A percentile compares a stretch with the other conserved stretches of the same genome.
Evolutionary conservation across 2,797 vertebrate genomes (phyloP).

Genomic region (Enteromius viviparus): DNA sequence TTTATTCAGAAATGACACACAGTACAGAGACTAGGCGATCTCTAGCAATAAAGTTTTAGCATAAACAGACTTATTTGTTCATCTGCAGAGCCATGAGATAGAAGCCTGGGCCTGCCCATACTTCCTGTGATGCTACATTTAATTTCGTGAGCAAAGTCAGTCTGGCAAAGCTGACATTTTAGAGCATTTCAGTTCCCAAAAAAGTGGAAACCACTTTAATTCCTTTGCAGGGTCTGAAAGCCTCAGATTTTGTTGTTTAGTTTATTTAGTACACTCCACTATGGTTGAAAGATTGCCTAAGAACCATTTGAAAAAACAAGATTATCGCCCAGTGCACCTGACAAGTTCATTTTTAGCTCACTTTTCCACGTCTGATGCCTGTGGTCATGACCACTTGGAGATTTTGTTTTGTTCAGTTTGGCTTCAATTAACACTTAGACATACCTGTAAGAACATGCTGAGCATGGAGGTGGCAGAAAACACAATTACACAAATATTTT

Average conservation of each 20-base stretch:
- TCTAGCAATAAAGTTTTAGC: background rate
- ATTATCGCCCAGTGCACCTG: background rate
- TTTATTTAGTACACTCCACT: no score
- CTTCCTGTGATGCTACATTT: no score
- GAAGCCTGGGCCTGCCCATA: no score
- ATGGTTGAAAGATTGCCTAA: background rate
- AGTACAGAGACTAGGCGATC: background rate
- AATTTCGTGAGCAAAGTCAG: no score
- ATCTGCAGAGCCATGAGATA: background rate
- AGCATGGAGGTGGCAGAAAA: conserved; percentile 8
- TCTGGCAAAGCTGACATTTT: no score
- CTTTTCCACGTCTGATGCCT: background rate
- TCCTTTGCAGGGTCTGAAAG: no score
- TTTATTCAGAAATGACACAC: background rate
- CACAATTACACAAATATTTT: conserved; percentile 5
- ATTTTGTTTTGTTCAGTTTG: background rate
- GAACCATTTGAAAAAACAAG: background rate
- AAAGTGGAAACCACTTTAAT: no score
- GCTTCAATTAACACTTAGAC: background rate
- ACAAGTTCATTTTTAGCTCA: background rate
- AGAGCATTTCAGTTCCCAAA: no score
- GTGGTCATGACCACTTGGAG: background rate
- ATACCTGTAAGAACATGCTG: background rate
- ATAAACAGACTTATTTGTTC: background rate
- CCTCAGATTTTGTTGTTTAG: no score